Evolutionary conservation across 2,888 invertebrate genomes (phyloP), one percentile per base, ranked within the genome.

Genomic region (Formica aserva): DNA sequence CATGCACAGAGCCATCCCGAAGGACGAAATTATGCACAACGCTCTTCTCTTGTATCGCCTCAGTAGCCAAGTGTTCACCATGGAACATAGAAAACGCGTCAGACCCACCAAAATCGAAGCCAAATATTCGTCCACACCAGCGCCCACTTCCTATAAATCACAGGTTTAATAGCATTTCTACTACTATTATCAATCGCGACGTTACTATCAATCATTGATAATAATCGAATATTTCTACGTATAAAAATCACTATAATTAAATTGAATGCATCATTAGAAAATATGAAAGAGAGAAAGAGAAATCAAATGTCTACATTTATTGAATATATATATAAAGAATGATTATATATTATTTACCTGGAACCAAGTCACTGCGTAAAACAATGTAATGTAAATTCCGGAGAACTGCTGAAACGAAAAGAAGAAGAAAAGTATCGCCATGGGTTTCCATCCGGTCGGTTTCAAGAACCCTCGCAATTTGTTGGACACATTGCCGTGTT

Each of bases 371-470:
- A 96, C 96, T 0, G 96, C 96, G 91, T 96, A 96, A 92, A 96
- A 96, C 1, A 96, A 94, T 0, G 96, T 96, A 9, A 96, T 96
- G 89, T 96, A 96, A 86, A 96, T 96, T 60, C 96, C 96, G 35
- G 96, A 95, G 87, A 96, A 96, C 89, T 96, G 96, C 92, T 96
- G 96, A 89, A 96, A 96, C 65, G 95, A 94, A 92, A 96, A 96
- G 18, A 96, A 93, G 13, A 95, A 94, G 83, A 96, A 95, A 18
- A 96, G 94, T 67, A 96, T 95, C 11, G 95, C 84, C 89, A 96
- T 91, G 0, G 96, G 96, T 90, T 96, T 96, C 93, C 96, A 96
- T 15, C 96, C 96, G 1, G 96, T 96, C 0, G 96, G 96, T 89
- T 95, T 95, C 13, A 95, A 85, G 86, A 96, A 95, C 22, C 94